Evolutionary conservation across 2,113 vertebrate species (phyloP), one percentile per base, ranked within the genome.

Genomic region (Rhea americana): DNA sequence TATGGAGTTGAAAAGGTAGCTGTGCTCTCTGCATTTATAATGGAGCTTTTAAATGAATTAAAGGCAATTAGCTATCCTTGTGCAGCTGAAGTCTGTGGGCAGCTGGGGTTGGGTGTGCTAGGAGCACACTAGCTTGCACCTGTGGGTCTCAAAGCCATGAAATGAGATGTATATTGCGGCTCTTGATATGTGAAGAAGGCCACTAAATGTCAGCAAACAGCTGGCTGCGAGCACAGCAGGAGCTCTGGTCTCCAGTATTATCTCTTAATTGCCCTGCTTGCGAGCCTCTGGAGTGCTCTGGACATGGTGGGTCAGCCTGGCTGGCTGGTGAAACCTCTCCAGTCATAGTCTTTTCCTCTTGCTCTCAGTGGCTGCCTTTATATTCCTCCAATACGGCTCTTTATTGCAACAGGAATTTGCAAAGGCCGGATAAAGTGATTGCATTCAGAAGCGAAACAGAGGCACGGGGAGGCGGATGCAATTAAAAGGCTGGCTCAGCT

Each of bases 401-500:
- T 56, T 70, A 21, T 77, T 9, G n/a, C 90, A 86, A 28, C 1
- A 24, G 70, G 87, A 61, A 86, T 90, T 70, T 75, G 82, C 53
- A 81, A 67, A 93, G 62, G 77, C 39, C 9, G 2, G 22, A 0
- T 58, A 85, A 95, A 91, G 72, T 80, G 13, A 72, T 72, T 21
- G 8, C 70, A 53, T 86, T 91, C 91, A 90, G 79, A 79, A 86
- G 47, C 56, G 48, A 82, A 81, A 78, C 48, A 22, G 65, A 43
- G 89, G 61, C 95, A 37, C 0, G 3, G 87, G 86, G 83, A 91
- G 92, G 89, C 13, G 25, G 93, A 94, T 95, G 88, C 82, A 84
- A 67, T 91, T 82, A 85, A 82, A 91, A 92, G 82, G 70, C 68
- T 85, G 91, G 92, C 91, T 92, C 56, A 13, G 90, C 90, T 93